Percentiles rank a stretch among this genome's conserved stretches.
Conservation (phyloP, 2,888 invertebrate genomes). For the Pseudoips prasinana region DNA sequence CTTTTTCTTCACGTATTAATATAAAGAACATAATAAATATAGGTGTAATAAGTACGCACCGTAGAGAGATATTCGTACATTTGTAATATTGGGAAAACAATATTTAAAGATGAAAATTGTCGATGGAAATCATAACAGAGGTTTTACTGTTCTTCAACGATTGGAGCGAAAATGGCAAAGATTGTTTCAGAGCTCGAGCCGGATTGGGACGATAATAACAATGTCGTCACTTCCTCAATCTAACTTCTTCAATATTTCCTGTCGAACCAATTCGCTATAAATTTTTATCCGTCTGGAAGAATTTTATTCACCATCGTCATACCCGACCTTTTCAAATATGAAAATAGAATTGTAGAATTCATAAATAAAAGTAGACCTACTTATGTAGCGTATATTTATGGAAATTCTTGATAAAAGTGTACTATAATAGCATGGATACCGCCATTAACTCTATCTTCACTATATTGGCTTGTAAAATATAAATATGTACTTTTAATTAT, state of each 20-base stretch:
- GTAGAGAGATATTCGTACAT: too few relatives aligned
- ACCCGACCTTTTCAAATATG: slow-evolving; percentile 20
- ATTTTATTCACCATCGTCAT: slow-evolving; percentile 32
- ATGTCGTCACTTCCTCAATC: slow-evolving; percentile 77
- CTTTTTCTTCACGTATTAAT: too few relatives aligned
- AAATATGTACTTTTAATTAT: too few relatives aligned
- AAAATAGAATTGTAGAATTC: slow-evolving; percentile 20
- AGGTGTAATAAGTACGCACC: too few relatives aligned
- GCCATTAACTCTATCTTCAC: too few relatives aligned
- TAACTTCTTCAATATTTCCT: slow-evolving; percentile 72
- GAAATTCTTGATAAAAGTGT: too few relatives aligned
- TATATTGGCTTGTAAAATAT: too few relatives aligned
- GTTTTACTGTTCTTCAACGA: slow-evolving; percentile 65
- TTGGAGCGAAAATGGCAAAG: slow-evolving; percentile 59
- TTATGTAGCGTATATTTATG: too few relatives aligned
- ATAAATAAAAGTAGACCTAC: slow-evolving; percentile 2
- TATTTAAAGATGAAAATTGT: slow-evolving; percentile 52
- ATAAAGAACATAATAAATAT: too few relatives aligned
- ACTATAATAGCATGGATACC: too few relatives aligned
- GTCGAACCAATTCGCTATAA: slow-evolving; percentile 57
- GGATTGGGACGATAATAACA: slow-evolving; percentile 75
- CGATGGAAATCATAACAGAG: slow-evolving; percentile 64
- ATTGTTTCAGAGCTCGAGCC: slow-evolving; percentile 64
- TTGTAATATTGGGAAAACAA: slow-evolving; percentile 20
- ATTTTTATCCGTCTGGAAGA: slow-evolving; percentile 51